A percentile compares a stretch with the other conserved stretches of the same genome.
phyloP scores from a whole-genome alignment of 2,113 vertebrate genomes.

The Bucco capensis region DNA sequence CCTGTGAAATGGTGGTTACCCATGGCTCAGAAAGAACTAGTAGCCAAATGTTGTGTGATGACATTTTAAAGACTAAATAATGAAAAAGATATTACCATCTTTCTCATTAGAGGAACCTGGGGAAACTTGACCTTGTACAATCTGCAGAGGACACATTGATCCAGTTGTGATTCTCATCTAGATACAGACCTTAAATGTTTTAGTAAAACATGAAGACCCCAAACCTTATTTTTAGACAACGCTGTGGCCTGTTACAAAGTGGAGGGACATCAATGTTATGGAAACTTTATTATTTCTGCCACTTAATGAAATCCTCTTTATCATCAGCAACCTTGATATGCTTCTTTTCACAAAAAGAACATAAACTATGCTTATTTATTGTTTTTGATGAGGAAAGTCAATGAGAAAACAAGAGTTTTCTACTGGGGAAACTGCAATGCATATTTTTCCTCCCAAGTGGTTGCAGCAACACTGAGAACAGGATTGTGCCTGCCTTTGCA shows the following conservation, averaged over 20 bases:
- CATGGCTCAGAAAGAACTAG: neutral
- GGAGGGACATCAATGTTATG: neutral
- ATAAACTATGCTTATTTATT: neutral
- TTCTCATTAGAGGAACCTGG: neutral
- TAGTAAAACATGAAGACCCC: neutral
- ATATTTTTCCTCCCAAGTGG: neutral
- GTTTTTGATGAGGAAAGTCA: neutral
- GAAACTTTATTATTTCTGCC: neutral
- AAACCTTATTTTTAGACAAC: neutral
- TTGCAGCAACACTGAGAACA: neutral
- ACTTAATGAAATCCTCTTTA: neutral
- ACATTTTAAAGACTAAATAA: neutral
- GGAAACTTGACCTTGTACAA: neutral
- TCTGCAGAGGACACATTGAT: neutral
- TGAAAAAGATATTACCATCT: neutral
- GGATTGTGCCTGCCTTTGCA: neutral
- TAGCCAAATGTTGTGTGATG: neutral
- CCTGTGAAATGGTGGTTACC: neutral
- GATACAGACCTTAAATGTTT: neutral
- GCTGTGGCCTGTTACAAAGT: neutral
- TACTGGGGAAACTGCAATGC: neutral
- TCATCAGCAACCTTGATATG: neutral
- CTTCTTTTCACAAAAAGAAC: neutral
- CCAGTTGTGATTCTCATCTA: neutral
- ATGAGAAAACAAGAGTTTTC: neutral